Percentiles rank a stretch among this genome's conserved stretches.
Conservation (phyloP, 1,140 invertebrate genomes). For the Nasonia longicornis region DNA sequence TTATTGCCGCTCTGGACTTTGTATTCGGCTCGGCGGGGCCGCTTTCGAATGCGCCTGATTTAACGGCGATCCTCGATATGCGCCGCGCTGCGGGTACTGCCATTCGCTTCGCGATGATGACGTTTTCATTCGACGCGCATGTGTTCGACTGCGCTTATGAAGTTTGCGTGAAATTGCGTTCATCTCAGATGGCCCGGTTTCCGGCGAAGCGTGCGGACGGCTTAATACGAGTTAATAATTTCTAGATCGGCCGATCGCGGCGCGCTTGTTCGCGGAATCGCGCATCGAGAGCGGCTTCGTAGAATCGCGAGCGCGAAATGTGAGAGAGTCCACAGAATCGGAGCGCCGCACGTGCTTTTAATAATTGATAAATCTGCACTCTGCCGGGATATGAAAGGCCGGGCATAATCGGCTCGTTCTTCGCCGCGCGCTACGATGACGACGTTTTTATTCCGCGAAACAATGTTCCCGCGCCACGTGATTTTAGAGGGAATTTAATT, state of each 20-base stretch:
- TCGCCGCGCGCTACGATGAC: slow-evolving; percentile 13
- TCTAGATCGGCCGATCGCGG: slow-evolving; percentile 23
- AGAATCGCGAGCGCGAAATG: slow-evolving; percentile 62
- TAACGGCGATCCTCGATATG: slow-evolving; percentile 34
- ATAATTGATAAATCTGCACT: slow-evolving; percentile 68
- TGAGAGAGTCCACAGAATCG: slow-evolving; percentile 50
- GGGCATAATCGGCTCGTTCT: slow-evolving; percentile 65
- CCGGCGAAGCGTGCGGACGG: slow-evolving; percentile 34
- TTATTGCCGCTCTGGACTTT: slow-evolving; percentile 31
- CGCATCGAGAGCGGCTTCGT: slow-evolving; percentile 56
- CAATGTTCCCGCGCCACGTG: neutral
- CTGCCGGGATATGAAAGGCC: slow-evolving; percentile 48
- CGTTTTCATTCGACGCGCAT: neutral
- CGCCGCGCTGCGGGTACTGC: neutral
- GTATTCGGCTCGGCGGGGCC: neutral
- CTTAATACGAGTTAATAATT: slow-evolving; percentile 26
- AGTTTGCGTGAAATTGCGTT: no score
- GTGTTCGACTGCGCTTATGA: neutral
- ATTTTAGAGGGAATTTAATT: no score
- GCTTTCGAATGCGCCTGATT: slow-evolving; percentile 31
- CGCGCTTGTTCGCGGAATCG: slow-evolving; percentile 19
- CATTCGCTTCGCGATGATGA: no score
- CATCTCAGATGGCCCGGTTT: neutral
- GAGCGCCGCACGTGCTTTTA: slow-evolving; percentile 64
- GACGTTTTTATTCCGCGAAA: slow-evolving; percentile 33